Base-by-base conservation (phyloP, 2,888 invertebrate genomes). In the Epistrophella euchroma region DNA sequence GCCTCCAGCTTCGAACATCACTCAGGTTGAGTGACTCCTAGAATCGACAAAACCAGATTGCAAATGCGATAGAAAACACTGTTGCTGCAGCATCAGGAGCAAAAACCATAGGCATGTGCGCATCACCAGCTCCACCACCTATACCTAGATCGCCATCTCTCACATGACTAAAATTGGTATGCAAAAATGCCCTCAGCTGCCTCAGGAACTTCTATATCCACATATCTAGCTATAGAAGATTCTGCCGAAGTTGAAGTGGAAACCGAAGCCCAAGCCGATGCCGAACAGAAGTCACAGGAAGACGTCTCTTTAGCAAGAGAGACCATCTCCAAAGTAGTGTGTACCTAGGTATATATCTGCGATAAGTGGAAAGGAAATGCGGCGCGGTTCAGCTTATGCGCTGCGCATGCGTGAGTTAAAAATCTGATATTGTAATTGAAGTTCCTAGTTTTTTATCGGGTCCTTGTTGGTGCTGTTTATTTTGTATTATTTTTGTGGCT, bases 351-450 rank as follows among this genome's bases (percentile, higher is more conserved):
- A 32, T 13, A 1, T 47, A 68, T 68, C 68, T 68, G 37, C 37
- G 81, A 81, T 86, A 86, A 76, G 71, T 72, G 71, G 71, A 85
- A 80, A 80, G 84, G 80, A 85, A 75, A 70, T 55, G 81, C 81
- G 71, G 64, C 35, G 22, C 64, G 35, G 62, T 25, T 28, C 52
- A 2, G 43, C 64, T 7, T 32, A 28, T 52, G 37, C 71, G 74
- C 80, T 40, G 74, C 78, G 80, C 80, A 88, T 88, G 88, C 88
- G 88, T 88, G 88, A 88, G 88, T 88, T 88, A 87, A 88, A 87
- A 88, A 88, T 88, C 88, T 88, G 88, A 88, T 88, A 88, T 88
- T 87, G 88, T 88, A 88, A 88, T 88, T 88, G 88, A 87, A 87
- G 87, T 83, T 86, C 86, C 86, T 86, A 86, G 86, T 82, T 82